Conservation (phyloP, 2,113 vertebrate genomes). For the Synodontis membranacea region DNA sequence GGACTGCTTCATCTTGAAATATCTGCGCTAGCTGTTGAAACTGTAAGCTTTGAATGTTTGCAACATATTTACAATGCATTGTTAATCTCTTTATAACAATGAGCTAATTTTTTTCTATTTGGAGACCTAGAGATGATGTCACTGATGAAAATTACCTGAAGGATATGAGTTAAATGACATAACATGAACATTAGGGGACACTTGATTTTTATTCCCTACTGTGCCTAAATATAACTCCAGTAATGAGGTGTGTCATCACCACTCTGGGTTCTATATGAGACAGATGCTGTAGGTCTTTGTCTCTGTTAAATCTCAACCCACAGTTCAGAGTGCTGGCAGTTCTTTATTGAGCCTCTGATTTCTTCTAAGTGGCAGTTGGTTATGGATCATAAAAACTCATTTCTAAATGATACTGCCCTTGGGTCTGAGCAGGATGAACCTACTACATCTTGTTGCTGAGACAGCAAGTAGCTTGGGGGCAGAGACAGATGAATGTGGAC, state of each 20-base stretch:
- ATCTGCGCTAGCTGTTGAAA: neutral
- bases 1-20: neutral
- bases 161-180: conserved; percentile 50
- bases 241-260: conserved; percentile 39
- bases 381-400: conserved; percentile 21
- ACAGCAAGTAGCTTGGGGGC: neutral
- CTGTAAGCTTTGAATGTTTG: neutral
- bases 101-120: neutral
- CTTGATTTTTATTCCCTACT: conserved; percentile 42
- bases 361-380: conserved; percentile 12
- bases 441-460: neutral
- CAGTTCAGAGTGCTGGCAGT: neutral
- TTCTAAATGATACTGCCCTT: conserved; percentile 10
- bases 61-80: neutral
- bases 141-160: conserved; percentile 43
- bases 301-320: conserved; percentile 17
- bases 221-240: conserved; percentile 51
- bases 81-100: neutral
- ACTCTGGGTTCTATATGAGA: neutral
- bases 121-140: conserved; percentile 46
- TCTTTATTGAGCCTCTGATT: neutral
- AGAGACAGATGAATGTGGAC: conserved; percentile 3
- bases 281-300: neutral
- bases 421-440: conserved; percentile 18
- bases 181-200: conserved; percentile 53